A percentile compares a stretch with the other conserved stretches of the same genome.
These are phyloP conservation scores for Malacosoma neustria DNA, from an alignment of 2,888 invertebrate species.

Conservation along the genomic window DNA sequence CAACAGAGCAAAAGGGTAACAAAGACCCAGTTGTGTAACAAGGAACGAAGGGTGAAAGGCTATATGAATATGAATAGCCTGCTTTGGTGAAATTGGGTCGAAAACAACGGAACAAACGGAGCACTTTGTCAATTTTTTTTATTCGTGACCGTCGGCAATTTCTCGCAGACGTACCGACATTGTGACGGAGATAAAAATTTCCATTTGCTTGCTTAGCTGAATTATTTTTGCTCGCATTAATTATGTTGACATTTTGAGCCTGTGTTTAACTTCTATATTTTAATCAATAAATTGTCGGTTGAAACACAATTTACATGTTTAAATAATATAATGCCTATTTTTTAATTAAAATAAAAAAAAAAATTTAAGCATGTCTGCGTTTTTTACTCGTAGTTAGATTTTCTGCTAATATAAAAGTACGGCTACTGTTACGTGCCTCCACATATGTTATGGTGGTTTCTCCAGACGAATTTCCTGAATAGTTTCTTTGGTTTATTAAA, in stretches of 20 bases:
- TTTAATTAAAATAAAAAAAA: not conserved
- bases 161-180: slow-evolving; percentile 4
- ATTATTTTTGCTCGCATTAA: slow-evolving; percentile 4
- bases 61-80: slow-evolving; percentile 67
- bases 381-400: not conserved
- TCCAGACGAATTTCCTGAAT: slow-evolving; percentile 53
- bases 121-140: slow-evolving; percentile 26
- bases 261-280: too few species aligned
- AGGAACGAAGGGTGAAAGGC: slow-evolving; percentile 54
- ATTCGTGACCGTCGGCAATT: slow-evolving; percentile 18
- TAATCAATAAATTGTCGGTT: too few species aligned
- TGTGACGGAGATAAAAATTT: slow-evolving; percentile 14
- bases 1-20: slow-evolving; percentile 44
- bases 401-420: too few species aligned
- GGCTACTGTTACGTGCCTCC: too few species aligned
- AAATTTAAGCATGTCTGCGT: not conserved
- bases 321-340: too few species aligned
- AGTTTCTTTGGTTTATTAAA: slow-evolving; percentile 60
- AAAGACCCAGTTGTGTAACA: slow-evolving; percentile 48
- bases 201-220: slow-evolving; percentile 13
- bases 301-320: too few species aligned
- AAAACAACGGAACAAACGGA: slow-evolving; percentile 25
- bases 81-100: slow-evolving; percentile 54
- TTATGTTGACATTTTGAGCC: too few species aligned
- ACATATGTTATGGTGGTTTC: too few species aligned